A percentile compares a stretch with the other conserved stretches of the same genome.
Evolutionary conservation across 1,140 invertebrate genomes (phyloP).

Genomic region (Musca domestica): DNA sequence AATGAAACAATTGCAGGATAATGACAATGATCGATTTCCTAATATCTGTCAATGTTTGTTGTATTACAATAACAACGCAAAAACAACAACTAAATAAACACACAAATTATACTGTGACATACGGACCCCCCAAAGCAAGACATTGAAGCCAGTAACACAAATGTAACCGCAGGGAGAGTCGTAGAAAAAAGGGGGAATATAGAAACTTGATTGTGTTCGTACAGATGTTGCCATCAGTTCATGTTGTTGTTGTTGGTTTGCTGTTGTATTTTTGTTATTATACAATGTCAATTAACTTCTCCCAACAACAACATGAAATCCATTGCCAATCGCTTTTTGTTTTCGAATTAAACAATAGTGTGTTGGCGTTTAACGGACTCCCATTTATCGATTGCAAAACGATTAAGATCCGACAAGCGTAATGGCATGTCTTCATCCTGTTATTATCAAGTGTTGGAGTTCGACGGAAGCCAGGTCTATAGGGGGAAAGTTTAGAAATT

Average conservation of each 20-base stretch:
- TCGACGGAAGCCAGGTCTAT: neutral
- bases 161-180: neutral
- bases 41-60: slow-evolving; percentile 53
- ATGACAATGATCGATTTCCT: slow-evolving; percentile 55
- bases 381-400: slow-evolving; percentile 53
- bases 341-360: slow-evolving; percentile 22
- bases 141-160: too few species aligned
- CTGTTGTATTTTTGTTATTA: too few species aligned
- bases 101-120: slow-evolving; percentile 28
- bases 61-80: neutral
- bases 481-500: too few species aligned
- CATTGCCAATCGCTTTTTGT: neutral
- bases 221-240: slow-evolving; percentile 3
- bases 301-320: neutral
- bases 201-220: neutral
- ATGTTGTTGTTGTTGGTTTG: too few species aligned
- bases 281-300: slow-evolving; percentile 15
- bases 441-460: neutral
- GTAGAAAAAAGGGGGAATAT: neutral
- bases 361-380: slow-evolving; percentile 44
- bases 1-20: slow-evolving; percentile 50
- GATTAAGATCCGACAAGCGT: slow-evolving; percentile 38
- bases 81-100: neutral
- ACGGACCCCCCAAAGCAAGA: too few species aligned
- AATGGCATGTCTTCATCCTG: too few species aligned